Base-by-base conservation (phyloP, 2,888 invertebrate species). In the Rotaria socialis region DNA sequence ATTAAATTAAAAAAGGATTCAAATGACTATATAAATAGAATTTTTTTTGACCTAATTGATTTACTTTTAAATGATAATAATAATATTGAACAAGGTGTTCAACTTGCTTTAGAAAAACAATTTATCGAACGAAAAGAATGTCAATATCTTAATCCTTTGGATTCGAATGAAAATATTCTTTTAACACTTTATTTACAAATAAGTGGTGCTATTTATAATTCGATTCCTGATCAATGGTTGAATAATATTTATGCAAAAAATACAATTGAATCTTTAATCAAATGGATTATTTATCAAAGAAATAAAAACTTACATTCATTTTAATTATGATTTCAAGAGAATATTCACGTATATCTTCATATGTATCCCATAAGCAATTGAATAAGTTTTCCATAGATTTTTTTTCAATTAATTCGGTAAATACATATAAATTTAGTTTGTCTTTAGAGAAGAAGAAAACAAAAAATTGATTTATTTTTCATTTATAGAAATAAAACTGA, bases 331-430 rank as follows among this genome's bases (percentile, higher is more conserved):
- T 67, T 19, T 67, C 67, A 27, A 67, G 35, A 19, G 35, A 67
- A 67, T 67, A 67, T 67, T 67, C 24, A 11, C 67, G 67, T 35
- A 67, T 35, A 19, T 47, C 80, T 86, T 75, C 55, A 85, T 85
- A 86, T 27, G 85, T 85, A 35, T 86, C 86, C 86, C 86, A 86
- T 55, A 86, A 52, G 55, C 85, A 85, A 52, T 85, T 85, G 4
- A 85, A 56, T 47, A 86, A 67, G 47, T 67, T 47, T 52, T 84
- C 84, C 35, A 47, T 84, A 0, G 50, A 50, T 27, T 84, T 50
- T 52, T 52, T 19, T 27, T 55, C 47, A 47, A 84, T 27, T 55
- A 84, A 19, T 84, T 84, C 47, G 16, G 16, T 16, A 27, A 84
- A 52, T 14, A 16, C 47, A 7, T 52, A 55, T 7, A 84, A 47